Evolutionary conservation across 2,888 invertebrate species (phyloP), one percentile per base, ranked within the genome.

Genomic region (Taenaris catops): DNA sequence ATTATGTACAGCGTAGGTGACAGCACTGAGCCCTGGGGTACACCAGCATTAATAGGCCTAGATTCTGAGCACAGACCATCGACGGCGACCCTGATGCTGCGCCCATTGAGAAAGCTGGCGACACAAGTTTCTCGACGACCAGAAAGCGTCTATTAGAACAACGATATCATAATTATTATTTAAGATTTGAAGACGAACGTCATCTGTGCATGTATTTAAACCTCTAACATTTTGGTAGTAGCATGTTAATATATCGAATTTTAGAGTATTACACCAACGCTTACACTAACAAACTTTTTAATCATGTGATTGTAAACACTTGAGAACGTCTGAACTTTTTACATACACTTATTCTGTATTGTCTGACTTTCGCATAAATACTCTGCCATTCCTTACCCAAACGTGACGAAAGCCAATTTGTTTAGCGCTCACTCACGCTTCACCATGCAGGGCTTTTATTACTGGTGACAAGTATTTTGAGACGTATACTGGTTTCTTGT

Each of bases 401-500:
- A 42, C 38, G 14, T 27, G 41, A 7, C 33, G 29, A 8, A 36
- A 49, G 2, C 31, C 25, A 1, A 32, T 8, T 14, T 25, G 4
- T 8, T 25, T 25, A 8, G 25, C n/a, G 5, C 2, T 7, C 3
- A 25, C 6, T 6, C 48, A 27, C 0, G 44, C 36, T 0, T 39
- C 44, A 0, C 46, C 44, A 11, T 48, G 50, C 7, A 50, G 11
- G 0, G 34, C 11, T 19, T 50, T 50, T 9, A 42, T 44, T 0
- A 26, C 25, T 0, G 37, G 25, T 1, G 25, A 4, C 3, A 25
- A 8, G 14, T 25, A 14, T n/a, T 25, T 14, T 1, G 3, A 4
- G n/a, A 47, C 25, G 24, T 23, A 48, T 2, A 51, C 25, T 0
- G 43, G 34, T 5, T 8, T 36, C 4, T 31, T 34, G 4, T 38